These are phyloP conservation scores for Ametastegia equiseti DNA, from an alignment of 2,888 invertebrate species.

Conservation along the genomic window DNA sequence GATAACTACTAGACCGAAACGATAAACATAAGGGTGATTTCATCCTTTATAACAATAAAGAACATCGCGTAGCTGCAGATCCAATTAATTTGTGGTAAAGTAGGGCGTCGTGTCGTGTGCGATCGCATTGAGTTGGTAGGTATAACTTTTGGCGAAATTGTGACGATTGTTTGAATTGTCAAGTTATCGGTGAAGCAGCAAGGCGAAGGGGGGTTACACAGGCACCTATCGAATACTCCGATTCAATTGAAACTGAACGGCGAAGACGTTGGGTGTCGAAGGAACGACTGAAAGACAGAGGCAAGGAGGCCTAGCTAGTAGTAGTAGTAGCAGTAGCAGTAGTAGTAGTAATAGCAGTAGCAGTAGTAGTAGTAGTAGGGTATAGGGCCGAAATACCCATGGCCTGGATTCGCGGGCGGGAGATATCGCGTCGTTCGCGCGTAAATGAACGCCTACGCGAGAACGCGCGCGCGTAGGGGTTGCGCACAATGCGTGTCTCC, in stretches of 20 bases:
- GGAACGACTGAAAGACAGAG: constrained; percentile 43
- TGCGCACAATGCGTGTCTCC: constrained; percentile 72
- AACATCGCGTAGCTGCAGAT: too few relatives aligned
- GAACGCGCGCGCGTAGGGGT: constrained; percentile 54
- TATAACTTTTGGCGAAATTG: background rate
- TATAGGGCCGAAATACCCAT: constrained; percentile 50
- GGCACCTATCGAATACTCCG: constrained; percentile 40
- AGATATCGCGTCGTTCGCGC: constrained; percentile 52
- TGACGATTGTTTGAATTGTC: constrained; percentile 18
- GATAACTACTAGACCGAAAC: too few relatives aligned
- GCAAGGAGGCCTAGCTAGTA: constrained; percentile 37
- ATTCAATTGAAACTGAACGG: constrained; percentile 41
- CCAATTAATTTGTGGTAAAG: background rate
- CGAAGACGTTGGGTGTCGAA: constrained; percentile 28
- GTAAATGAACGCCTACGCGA: constrained; percentile 52
- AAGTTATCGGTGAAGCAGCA: constrained; percentile 31
- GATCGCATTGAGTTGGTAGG: background rate
- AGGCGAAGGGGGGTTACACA: background rate
- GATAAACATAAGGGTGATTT: too few relatives aligned
- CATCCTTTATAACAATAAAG: too few relatives aligned
- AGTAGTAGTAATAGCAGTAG: too few relatives aligned
- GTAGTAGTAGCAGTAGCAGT: too few relatives aligned
- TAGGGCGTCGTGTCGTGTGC: background rate
- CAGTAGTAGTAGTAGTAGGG: too few relatives aligned
- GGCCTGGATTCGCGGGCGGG: constrained; percentile 43